A percentile compares a stretch with the other conserved stretches of the same genome.
phyloP scores from a whole-genome alignment of 1,140 invertebrate genomes.

The Potamilus streckersoni region DNA sequence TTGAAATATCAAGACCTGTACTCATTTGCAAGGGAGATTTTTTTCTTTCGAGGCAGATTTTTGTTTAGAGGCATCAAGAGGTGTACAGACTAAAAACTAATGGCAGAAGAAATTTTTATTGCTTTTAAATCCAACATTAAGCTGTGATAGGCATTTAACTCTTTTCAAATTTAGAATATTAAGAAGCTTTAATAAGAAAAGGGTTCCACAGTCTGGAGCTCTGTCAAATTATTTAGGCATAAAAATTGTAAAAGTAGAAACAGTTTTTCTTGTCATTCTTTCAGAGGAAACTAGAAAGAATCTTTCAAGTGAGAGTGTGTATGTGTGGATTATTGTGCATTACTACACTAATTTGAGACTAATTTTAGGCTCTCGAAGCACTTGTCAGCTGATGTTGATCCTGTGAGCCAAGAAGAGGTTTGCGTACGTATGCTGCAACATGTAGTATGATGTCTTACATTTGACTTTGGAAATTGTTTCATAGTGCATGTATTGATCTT shows the following conservation, averaged over 20 bases:
- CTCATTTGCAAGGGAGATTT: too few relatives aligned
- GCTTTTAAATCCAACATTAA: too few relatives aligned
- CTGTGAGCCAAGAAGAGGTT: conserved; percentile 2
- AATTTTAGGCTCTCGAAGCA: conserved; percentile 51
- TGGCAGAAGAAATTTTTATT: too few relatives aligned
- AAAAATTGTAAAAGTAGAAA: background rate
- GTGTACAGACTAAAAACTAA: too few relatives aligned
- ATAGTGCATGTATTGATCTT: too few relatives aligned
- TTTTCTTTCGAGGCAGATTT: too few relatives aligned
- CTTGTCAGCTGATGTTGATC: too few relatives aligned
- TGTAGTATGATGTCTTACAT: background rate
- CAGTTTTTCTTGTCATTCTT: background rate
- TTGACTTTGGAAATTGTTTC: too few relatives aligned
- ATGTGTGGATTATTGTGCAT: conserved; percentile 22
- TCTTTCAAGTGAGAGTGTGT: conserved; percentile 10
- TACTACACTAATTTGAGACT: conserved; percentile 60
- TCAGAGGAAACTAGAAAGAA: background rate
- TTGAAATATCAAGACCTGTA: too few relatives aligned
- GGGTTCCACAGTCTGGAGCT: background rate
- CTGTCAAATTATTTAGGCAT: background rate
- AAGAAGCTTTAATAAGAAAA: background rate
- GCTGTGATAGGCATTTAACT: background rate
- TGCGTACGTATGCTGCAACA: conserved; percentile 44
- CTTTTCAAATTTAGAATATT: background rate
- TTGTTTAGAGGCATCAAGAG: too few relatives aligned